phyloP scores from a whole-genome alignment of 2,113 vertebrate species.

The Emydocephalus ijimae region DNA sequence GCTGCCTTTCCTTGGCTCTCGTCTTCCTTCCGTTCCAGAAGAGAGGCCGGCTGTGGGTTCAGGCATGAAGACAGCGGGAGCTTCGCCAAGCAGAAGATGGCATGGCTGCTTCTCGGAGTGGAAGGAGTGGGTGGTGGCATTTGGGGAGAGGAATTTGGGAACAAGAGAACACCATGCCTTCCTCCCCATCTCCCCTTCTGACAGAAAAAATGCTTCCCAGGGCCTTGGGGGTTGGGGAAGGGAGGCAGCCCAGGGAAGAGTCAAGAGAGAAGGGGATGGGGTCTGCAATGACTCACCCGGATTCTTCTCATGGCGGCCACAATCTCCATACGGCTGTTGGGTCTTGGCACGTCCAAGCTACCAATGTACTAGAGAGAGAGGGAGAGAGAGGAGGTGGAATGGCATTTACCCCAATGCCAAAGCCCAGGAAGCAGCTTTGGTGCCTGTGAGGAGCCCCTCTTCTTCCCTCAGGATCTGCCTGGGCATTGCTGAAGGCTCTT shows the following conservation, averaged over 20 bases:
- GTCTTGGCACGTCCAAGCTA: slow-evolving; percentile 84
- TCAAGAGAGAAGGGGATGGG: background rate
- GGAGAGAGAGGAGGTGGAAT: background rate
- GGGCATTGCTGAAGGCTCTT: background rate
- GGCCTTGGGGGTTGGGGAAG: background rate
- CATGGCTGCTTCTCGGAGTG: background rate
- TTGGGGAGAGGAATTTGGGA: background rate
- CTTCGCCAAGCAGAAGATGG: background rate
- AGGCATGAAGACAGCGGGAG: background rate
- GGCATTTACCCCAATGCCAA: background rate
- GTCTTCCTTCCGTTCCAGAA: background rate
- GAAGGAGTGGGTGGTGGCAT: background rate
- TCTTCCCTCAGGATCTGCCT: no score
- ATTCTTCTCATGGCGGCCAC: slow-evolving; percentile 91
- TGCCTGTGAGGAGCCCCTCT: no score
- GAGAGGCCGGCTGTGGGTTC: background rate
- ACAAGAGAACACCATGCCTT: background rate
- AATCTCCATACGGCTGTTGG: slow-evolving; percentile 92
- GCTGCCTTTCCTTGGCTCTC: background rate
- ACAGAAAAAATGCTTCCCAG: background rate
- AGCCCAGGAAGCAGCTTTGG: background rate
- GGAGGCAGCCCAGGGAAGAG: no score
- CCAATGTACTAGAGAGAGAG: slow-evolving; percentile 79
- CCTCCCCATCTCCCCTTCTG: background rate
- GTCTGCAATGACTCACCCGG: slow-evolving; percentile 74